A percentile compares a stretch with the other conserved stretches of the same genome.
Evolutionary conservation across 53 echinoderm and acorn worm genomes (phyloP).

Genomic region (Glandiceps talaboti): DNA sequence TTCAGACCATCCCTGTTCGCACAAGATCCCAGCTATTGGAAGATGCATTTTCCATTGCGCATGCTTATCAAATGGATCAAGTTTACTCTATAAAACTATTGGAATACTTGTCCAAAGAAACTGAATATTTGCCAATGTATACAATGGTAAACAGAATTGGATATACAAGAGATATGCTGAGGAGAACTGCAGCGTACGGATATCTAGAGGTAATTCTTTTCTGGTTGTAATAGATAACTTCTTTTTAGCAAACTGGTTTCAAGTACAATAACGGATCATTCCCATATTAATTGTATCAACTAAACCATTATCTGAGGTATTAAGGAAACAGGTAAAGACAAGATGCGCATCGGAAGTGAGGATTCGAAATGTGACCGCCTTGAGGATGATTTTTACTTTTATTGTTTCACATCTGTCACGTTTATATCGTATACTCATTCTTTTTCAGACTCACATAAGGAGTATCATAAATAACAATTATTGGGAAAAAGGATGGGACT

Average conservation of each 20-base stretch:
- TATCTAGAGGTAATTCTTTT: conserved; percentile 36
- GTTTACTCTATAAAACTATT: conserved; percentile 35
- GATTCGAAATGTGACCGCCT: too few species aligned
- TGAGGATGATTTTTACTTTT: too few species aligned
- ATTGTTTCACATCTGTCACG: too few species aligned
- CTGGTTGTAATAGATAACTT: too few species aligned
- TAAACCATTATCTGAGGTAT: too few species aligned
- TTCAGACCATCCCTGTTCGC: not conserved
- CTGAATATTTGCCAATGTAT: conserved; percentile 46
- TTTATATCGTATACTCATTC: too few species aligned
- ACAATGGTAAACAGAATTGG: conserved; percentile 30
- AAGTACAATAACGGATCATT: not conserved
- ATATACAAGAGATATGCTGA: conserved; percentile 36
- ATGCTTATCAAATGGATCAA: conserved; percentile 54
- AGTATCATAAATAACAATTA: too few species aligned
- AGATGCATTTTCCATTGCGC: conserved; percentile 68
- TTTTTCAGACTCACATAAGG: too few species aligned
- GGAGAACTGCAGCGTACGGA: conserved; percentile 33
- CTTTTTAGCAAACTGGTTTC: too few species aligned
- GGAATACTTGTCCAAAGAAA: conserved; percentile 41
- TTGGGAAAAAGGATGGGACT: too few species aligned
- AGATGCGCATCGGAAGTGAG: too few species aligned
- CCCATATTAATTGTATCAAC: not conserved
- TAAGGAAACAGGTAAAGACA: too few species aligned
- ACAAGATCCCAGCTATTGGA: conserved; percentile 52